Base-by-base conservation (phyloP, 1,140 invertebrate genomes). In the Brachionus rotundiformis region DNA sequence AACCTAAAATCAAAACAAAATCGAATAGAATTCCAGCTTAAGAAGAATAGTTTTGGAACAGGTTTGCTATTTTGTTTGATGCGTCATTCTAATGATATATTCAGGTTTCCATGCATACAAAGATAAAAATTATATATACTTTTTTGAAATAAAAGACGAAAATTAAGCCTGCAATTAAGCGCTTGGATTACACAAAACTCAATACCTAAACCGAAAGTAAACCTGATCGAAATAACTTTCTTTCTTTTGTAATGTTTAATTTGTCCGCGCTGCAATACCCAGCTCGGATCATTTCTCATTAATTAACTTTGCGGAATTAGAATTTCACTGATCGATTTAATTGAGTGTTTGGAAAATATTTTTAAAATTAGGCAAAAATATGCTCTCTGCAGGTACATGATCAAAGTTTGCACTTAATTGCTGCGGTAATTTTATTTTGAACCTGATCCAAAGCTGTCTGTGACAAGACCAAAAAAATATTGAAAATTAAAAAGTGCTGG, bases 271-370 rank as follows among this genome's bases (percentile, higher is more conserved):
- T 10, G 2, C 47, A 49, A 49, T 49, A 31, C 29, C 31, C 27
- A 33, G 25, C 25, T 25, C 19, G 6, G 8, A 31, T 65, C 61
- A 19, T 65, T 65, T 65, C 61, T 65, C 61, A 65, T 31, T 25
- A 73, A 73, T 73, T 73, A 73, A 73, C 31, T 65, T 3, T 65
- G n/a, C 31, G 61, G 61, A 65, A 65, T 65, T 61, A 23, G 8
- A 23, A 61, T 25, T 25, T 61, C 31, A 16, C n/a, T 19, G 31
- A 16, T n/a, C 63, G 68, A 41, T 23, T 73, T 41, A 73, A 73
- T 73, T 73, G 39, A 73, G 68, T 73, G 68, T 73, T 73, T 73
- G 31, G 10, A 68, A 68, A 68, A 25, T 68, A 33, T 68, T 68
- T 19, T 31, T 11, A 49, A 49, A 49, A 49, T 49, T 49, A 16